These are phyloP conservation scores for Aspiorhynchus laticeps DNA, from an alignment of 2,113 vertebrate genomes.

Conservation along the genomic window DNA sequence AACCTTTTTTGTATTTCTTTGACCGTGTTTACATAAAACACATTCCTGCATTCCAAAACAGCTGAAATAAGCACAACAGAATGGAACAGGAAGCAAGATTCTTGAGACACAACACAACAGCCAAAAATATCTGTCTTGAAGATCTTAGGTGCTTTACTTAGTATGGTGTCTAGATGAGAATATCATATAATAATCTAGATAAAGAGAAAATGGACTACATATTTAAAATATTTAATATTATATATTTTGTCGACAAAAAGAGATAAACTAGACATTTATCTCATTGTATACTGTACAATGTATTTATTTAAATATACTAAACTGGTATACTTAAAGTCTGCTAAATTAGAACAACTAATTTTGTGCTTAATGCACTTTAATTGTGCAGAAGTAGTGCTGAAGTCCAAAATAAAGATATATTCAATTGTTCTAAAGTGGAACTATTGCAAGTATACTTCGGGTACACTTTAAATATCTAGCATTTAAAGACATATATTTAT, in stretches of 20 bases:
- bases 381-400: no score
- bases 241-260: neutral
- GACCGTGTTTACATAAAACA: constrained; percentile 4
- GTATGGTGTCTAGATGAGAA: neutral
- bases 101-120: neutral
- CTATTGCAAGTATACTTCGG: no score
- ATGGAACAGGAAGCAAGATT: neutral
- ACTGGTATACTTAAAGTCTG: no score
- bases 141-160: neutral
- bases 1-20: neutral
- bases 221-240: no score
- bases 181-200: neutral
- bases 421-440: no score
- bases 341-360: no score
- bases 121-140: neutral
- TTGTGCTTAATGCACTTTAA: no score
- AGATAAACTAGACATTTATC: neutral
- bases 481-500: no score
- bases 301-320: no score
- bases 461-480: no score
- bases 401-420: no score
- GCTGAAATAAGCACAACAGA: neutral
- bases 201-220: neutral
- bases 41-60: neutral
- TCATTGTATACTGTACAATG: no score